These are phyloP conservation scores for Chinchilla lanigera DNA, from an alignment of 2,113 vertebrate species.

Conservation along the genomic window DNA sequence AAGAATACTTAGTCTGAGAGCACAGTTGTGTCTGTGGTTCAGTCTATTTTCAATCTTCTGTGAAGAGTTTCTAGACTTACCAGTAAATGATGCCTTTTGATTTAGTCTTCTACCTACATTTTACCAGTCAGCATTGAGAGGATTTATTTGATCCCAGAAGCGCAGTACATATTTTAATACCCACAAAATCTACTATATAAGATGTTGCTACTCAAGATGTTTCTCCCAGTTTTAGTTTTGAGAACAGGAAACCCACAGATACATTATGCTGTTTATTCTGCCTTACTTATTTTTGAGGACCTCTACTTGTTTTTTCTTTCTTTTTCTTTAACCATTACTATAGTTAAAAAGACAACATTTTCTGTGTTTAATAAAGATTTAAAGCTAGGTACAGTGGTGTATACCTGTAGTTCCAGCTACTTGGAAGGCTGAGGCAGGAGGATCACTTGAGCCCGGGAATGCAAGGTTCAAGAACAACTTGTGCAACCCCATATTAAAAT, in stretches of 20 bases:
- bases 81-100: not conserved
- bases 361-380: not conserved
- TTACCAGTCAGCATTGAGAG: not conserved
- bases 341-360: constrained; percentile 18
- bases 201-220: not conserved
- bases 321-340: not conserved
- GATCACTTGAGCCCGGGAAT: not conserved
- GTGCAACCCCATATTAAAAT: not conserved
- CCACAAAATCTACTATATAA: constrained; percentile 26
- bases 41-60: not conserved
- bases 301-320: not conserved
- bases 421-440: not conserved
- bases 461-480: not conserved
- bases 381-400: not conserved
- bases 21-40: constrained; percentile 15
- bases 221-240: not conserved
- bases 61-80: constrained; percentile 14
- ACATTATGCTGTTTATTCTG: not conserved
- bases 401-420: not conserved
- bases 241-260: constrained; percentile 26
- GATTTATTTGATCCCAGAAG: constrained; percentile 29
- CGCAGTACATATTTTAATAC: not conserved
- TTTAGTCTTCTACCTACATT: constrained; percentile 30
- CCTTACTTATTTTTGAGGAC: constrained; percentile 41
- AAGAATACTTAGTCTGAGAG: not conserved